Conservation (phyloP, 2,888 invertebrate genomes). For the Latrodectus hesperus region DNA sequence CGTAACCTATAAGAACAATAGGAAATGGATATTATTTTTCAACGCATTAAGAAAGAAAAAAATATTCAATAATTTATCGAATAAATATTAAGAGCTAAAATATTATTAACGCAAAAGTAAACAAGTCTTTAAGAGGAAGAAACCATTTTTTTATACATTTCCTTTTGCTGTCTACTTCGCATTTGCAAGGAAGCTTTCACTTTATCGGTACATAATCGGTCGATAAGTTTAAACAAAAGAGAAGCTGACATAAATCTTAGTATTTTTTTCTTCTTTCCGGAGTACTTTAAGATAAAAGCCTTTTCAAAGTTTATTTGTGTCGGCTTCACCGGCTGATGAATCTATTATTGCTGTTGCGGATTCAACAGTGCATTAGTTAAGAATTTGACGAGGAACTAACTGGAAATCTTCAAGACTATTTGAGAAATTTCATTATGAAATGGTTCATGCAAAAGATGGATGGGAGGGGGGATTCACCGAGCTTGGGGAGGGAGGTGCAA, state of each 20-base stretch:
- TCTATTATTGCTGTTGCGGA: conserved; percentile 20
- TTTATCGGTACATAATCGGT: no score
- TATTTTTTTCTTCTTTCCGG: conserved; percentile 1
- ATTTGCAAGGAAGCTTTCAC: no score
- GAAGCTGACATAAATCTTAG: conserved; percentile 2
- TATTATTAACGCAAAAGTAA: no score
- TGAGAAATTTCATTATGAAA: conserved; percentile 59
- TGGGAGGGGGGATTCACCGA: not conserved
- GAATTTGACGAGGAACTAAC: conserved; percentile 21
- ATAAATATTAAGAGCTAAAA: no score
- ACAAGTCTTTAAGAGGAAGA: no score
- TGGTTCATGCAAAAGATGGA: conserved; percentile 20
- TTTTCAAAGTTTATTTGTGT: conserved; percentile 26
- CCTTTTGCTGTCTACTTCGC: no score
- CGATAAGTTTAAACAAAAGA: not conserved
- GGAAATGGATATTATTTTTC: no score
- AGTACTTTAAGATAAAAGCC: conserved; percentile 50
- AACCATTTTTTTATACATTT: no score
- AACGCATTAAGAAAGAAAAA: no score
- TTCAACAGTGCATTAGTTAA: conserved; percentile 30
- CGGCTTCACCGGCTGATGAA: conserved; percentile 17
- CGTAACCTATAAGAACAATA: no score
- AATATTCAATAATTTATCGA: no score
- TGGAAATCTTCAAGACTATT: conserved; percentile 1
- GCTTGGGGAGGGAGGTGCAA: conserved; percentile 7